Conservation (phyloP, 2,113 vertebrate species). For the Eulemur rufifrons region DNA sequence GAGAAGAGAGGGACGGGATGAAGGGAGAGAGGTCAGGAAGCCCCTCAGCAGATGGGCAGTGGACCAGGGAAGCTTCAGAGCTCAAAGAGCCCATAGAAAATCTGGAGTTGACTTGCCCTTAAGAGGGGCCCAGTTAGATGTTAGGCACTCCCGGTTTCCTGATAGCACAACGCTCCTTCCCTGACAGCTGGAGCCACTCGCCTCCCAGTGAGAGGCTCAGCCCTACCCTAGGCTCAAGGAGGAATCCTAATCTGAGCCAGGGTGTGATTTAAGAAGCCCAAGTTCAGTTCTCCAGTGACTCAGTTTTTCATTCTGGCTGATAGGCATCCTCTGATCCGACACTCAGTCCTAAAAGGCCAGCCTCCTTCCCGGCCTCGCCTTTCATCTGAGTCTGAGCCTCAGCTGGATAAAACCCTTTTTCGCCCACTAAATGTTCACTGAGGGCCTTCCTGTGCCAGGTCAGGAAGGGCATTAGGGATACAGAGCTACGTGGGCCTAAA, state of each 20-base stretch:
- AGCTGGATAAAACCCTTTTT: background rate
- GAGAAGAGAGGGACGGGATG: conserved; percentile 14
- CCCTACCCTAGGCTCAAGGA: background rate
- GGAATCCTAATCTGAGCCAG: background rate
- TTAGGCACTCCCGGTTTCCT: background rate
- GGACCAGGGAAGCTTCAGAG: background rate
- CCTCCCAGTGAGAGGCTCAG: background rate
- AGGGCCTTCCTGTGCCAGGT: background rate
- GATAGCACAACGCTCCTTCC: no score
- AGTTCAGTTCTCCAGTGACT: background rate
- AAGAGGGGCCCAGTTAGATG: background rate
- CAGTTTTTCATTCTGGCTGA: background rate
- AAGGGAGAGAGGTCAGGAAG: background rate
- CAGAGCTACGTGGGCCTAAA: background rate
- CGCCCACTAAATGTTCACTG: background rate
- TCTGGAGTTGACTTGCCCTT: background rate
- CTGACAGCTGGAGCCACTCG: background rate
- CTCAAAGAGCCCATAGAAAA: background rate
- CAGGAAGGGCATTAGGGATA: background rate
- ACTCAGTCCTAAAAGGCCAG: background rate
- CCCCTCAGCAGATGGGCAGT: background rate
- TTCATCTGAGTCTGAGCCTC: background rate
- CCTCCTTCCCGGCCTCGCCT: background rate
- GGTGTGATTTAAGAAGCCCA: background rate
- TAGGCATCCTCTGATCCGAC: background rate